These are phyloP conservation scores for Myiagra hebetior DNA, from an alignment of 2,113 vertebrate genomes.

Conservation along the genomic window DNA sequence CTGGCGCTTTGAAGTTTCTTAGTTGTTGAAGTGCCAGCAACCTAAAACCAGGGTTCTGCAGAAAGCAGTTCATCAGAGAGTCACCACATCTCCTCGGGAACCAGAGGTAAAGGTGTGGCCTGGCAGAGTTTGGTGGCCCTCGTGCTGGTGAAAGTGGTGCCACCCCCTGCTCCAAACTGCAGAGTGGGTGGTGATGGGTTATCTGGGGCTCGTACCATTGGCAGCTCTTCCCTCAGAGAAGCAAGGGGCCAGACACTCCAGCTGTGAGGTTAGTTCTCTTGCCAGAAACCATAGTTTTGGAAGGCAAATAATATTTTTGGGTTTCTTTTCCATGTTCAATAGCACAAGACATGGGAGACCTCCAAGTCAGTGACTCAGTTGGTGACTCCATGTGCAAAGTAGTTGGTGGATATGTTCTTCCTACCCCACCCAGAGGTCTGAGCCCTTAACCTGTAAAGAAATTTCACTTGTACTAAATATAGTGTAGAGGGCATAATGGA, in stretches of 20 bases:
- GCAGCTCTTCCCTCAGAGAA: background rate
- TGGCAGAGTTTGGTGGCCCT: background rate
- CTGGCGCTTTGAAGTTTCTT: background rate
- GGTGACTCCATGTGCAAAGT: background rate
- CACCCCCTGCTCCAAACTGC: background rate
- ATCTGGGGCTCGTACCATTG: background rate
- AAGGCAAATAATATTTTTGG: background rate
- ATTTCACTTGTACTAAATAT: background rate
- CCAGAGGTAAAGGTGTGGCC: accelerated
- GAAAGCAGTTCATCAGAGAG: background rate
- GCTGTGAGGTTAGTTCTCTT: background rate
- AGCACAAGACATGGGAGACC: background rate
- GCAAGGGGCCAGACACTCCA: background rate
- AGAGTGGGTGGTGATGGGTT: background rate
- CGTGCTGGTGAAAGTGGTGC: accelerated
- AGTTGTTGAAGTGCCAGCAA: background rate
- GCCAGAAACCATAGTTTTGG: background rate
- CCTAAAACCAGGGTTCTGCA: background rate
- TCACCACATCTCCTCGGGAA: background rate
- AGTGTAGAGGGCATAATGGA: background rate
- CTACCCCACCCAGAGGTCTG: background rate
- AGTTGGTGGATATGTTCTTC: background rate
- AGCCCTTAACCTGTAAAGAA: background rate
- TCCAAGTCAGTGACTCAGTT: background rate
- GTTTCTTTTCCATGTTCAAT: background rate